phyloP scores from a whole-genome alignment of 2,113 vertebrate genomes.

The Glaucidium brasilianum region DNA sequence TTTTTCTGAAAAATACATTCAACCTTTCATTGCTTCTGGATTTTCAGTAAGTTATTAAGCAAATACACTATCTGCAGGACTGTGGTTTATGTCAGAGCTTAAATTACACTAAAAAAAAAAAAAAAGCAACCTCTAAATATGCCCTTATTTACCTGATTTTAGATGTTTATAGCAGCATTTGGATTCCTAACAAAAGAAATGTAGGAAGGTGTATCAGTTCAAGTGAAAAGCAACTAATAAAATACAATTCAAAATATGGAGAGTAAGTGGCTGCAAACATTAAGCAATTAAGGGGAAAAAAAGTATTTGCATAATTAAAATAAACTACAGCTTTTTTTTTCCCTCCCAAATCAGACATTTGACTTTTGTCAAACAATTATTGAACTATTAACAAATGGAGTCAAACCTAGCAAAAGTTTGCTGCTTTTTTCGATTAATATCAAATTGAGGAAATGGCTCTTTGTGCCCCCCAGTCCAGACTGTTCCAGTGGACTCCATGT shows the following conservation, averaged over 20 bases:
- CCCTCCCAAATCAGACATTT: neutral
- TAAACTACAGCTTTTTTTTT: neutral
- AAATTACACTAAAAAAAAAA: neutral
- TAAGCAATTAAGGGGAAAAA: neutral
- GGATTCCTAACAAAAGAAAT: conserved; percentile 3
- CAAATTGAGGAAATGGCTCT: conserved; percentile 4
- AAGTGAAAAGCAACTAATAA: neutral
- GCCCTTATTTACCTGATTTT: conserved; percentile 17
- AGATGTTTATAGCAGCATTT: neutral
- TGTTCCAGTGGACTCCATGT: neutral
- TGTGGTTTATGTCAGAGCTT: neutral
- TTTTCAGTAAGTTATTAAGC: neutral
- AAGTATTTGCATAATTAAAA: neutral
- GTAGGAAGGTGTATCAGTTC: neutral
- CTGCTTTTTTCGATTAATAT: neutral
- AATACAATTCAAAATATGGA: neutral
- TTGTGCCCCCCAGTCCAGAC: neutral
- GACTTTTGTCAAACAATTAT: neutral
- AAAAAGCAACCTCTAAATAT: neutral
- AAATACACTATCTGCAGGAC: neutral
- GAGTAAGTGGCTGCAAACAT: neutral
- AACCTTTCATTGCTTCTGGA: neutral
- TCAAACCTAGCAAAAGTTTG: neutral
- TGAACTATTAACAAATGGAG: neutral
- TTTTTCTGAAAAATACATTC: neutral